These are phyloP conservation scores for Brachyopa scutellaris DNA, from an alignment of 2,888 invertebrate genomes.

Conservation along the genomic window DNA sequence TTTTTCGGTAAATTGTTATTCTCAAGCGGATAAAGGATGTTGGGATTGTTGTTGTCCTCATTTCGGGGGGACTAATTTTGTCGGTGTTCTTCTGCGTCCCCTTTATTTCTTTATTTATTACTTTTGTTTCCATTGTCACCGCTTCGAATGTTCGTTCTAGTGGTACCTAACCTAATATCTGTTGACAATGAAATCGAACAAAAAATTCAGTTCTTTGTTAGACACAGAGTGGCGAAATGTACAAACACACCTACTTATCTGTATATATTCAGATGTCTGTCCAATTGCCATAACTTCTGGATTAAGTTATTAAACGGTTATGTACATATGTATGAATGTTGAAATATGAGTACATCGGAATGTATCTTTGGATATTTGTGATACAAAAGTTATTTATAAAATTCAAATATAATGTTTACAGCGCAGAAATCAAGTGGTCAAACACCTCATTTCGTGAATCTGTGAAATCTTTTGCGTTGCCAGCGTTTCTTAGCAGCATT, in stretches of 20 bases:
- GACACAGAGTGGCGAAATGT: constrained; percentile 26
- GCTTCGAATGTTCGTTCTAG: constrained; percentile 11
- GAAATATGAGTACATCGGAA: too few species aligned
- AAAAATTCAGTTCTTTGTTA: constrained; percentile 41
- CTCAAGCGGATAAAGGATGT: constrained; percentile 55
- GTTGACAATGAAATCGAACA: constrained; percentile 50
- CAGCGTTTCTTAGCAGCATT: too few species aligned
- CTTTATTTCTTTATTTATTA: constrained; percentile 50
- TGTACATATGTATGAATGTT: too few species aligned
- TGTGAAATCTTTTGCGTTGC: too few species aligned
- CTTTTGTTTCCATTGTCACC: constrained; percentile 39
- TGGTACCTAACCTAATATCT: constrained; percentile 29
- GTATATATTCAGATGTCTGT: not conserved
- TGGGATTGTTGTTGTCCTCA: constrained; percentile 43
- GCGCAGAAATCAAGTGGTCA: too few species aligned
- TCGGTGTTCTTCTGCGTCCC: constrained; percentile 28
- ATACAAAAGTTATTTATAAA: too few species aligned
- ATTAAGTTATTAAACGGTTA: not conserved
- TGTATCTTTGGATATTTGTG: too few species aligned
- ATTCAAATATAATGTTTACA: too few species aligned
- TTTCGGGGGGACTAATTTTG: constrained; percentile 54
- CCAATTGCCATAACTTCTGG: not conserved
- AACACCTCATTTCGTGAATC: too few species aligned
- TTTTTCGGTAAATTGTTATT: constrained; percentile 56
- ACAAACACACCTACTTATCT: too few species aligned